phyloP scores from a whole-genome alignment of 2,797 vertebrate species.

The Pteropus rufus region DNA sequence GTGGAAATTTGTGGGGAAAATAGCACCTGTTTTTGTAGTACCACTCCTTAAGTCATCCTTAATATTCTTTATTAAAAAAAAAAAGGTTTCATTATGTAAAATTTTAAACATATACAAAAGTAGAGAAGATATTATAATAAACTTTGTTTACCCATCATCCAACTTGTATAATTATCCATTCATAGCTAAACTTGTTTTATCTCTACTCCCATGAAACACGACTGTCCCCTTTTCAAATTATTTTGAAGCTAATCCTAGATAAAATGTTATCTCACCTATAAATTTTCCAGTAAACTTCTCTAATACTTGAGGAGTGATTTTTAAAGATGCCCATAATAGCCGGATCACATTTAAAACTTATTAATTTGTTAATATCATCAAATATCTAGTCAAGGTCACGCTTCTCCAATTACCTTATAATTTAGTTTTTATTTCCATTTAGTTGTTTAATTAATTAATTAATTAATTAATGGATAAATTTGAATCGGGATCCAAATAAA shows the following conservation, averaged over 20 bases:
- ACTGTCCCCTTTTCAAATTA: neutral
- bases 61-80: neutral
- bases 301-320: neutral
- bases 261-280: neutral
- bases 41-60: neutral
- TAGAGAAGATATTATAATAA: neutral
- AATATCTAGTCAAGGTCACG: neutral
- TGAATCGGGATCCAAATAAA: neutral
- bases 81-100: neutral
- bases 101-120: neutral
- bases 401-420: neutral
- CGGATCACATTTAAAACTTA: neutral
- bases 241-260: neutral
- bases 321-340: neutral
- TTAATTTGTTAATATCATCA: neutral
- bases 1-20: neutral
- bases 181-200: neutral
- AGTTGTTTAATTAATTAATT: neutral
- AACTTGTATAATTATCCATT: neutral
- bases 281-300: neutral
- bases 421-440: neutral
- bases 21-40: neutral
- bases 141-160: neutral
- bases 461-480: neutral
- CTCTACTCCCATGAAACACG: neutral